Evolutionary conservation across 2,888 invertebrate genomes (phyloP).

Genomic region (Cephus sareptanus): DNA sequence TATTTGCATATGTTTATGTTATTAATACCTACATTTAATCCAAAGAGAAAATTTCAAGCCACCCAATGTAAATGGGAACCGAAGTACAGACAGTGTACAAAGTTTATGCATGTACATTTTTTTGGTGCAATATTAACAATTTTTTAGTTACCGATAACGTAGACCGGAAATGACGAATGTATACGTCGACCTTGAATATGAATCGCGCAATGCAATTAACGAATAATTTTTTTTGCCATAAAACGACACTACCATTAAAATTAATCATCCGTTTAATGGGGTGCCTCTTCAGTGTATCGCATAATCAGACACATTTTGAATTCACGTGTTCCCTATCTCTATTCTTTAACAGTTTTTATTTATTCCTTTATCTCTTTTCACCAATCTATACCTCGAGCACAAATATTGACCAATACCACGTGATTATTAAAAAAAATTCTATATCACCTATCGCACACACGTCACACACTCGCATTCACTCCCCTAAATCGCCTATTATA

Average conservation of each 20-base stretch:
- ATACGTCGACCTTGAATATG: neutral
- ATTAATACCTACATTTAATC: neutral
- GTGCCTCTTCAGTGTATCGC: slow-evolving; percentile 12
- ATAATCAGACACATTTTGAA: slow-evolving; percentile 15
- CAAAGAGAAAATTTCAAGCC: neutral
- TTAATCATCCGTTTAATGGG: slow-evolving; percentile 20
- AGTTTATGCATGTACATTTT: too few relatives aligned
- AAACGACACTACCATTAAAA: slow-evolving; percentile 16
- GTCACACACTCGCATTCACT: neutral
- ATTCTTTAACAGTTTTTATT: neutral
- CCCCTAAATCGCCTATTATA: neutral
- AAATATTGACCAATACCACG: neutral
- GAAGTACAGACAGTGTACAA: too few relatives aligned
- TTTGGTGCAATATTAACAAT: too few relatives aligned
- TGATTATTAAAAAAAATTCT: neutral
- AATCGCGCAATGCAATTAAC: neutral
- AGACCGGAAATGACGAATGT: too few relatives aligned
- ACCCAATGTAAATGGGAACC: too few relatives aligned
- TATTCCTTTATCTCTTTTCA: neutral
- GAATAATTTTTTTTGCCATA: neutral
- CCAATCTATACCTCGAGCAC: neutral
- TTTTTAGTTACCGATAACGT: too few relatives aligned
- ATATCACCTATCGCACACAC: neutral
- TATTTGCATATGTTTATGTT: neutral
- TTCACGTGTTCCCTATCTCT: neutral